Base-by-base conservation (phyloP, 1,140 invertebrate species). In the Trigoniulus corallinus region DNA sequence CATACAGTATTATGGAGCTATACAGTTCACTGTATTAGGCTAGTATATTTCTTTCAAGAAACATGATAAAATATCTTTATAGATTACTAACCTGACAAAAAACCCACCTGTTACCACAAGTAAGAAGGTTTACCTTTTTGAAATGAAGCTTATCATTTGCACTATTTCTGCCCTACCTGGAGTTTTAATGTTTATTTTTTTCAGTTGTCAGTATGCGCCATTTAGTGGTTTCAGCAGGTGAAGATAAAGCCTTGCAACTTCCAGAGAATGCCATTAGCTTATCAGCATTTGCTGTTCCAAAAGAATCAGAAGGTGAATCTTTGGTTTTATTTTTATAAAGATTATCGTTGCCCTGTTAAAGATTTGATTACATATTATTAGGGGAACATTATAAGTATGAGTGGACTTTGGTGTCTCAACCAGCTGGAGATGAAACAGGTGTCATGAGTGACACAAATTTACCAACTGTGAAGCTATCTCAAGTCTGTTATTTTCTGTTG, bases 391-490 rank as follows among this genome's bases (percentile, higher is more conserved):
- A 91, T 62, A 81, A 81, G 56, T 94, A 91, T 68, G 77, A 81
- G 21, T 95, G 91, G 91, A 83, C 77, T 22, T 69, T 92, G 13
- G 70, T 93, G 29, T 78, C 79, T 50, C 79, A 86, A 61, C 87
- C 88, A 0, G 79, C 82, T 7, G 65, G 63, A 57, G 61, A 61
- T 44, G 81, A 83, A 48, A 65, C 65, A 57, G 83, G 81, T 24
- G 84, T 78, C 39, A 88, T 93, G 74, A 83, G 81, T 48, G 81
- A 84, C 61, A 83, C 88, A 65, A 89, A 88, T 66, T 82, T 82
- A 29, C 76, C 63, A 27, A 69, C 61, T 29, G 58, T 72, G 1
- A 64, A 63, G 47, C 62, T 73, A 1, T 61, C 61, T 21, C 59
- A 65, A 52, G 68, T 69, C 47, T 57, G 58, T 55, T 13, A 22